Base-by-base conservation (phyloP, 1,140 invertebrate species). In the Belonocnema kinseyi region DNA sequence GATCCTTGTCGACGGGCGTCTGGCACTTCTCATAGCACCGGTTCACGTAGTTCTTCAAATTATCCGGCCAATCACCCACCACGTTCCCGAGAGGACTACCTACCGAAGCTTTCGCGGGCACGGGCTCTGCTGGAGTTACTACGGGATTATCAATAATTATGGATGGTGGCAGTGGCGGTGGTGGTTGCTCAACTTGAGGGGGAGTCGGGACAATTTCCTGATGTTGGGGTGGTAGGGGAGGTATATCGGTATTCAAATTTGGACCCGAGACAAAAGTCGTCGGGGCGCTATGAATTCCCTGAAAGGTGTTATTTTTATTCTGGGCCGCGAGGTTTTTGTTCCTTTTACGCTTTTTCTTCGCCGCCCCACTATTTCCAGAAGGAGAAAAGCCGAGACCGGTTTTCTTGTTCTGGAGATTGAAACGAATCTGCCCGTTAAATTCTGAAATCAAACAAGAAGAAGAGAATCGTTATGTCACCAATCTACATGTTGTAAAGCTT, bases 11-110 rank as follows among this genome's bases (percentile, higher is more conserved):
- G 75, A 97, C 93, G 74, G 94, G 93, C 14, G 96, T 96, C 83
- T 94, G 94, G 87, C 97, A 98, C 91, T 97, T 97, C 52, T 95
- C 95, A 92, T 98, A 99, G 85, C 97, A 98, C 80, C 96, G 94
- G 83, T 96, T 95, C 13, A 99, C 97, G 91, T 98, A 99, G 77
- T 96, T 94, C 86, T 96, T 95, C 40, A 96, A 87, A 75, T 94
- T 94, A 72, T 95, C 93, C 2, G 95, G 95, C 95, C 95, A 96
- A 74, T 93, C 92, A 46, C 89, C 91, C 0, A 92, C 90, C 5
- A 92, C 91, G 82, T 83, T 19, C 46, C 80, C 40, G 82, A 80
- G 74, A 75, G 80, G 87, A 46, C 77, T 85, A 86, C 85, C 82
- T 85, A 86, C 80, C 79, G 82, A 80, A 40, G 83, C 72, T 72